Evolutionary conservation across 2,888 invertebrate species (phyloP), one percentile per base, ranked within the genome.

Genomic region (Azorinus chamasolen): DNA sequence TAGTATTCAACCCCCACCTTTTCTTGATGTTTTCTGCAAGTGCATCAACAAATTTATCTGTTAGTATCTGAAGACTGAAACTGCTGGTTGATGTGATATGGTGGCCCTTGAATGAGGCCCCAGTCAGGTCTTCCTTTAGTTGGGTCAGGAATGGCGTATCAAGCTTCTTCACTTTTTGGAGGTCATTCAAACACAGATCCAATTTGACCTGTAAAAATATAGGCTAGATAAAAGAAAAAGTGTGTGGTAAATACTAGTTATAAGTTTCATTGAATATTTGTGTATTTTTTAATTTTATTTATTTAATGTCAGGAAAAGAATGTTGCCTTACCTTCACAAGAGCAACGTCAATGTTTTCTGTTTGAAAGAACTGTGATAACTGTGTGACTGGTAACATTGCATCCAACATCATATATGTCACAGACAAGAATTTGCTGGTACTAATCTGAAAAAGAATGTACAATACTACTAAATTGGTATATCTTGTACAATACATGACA

Each of bases 281-380:
- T 32, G 4, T 32, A 32, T 32, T 32, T 6, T 10, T 32, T 32
- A 6, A 6, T 6, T 32, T 32, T 10, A 6, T 32, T 10, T 32
- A 32, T 32, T 32, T 32, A 6, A 32, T 10, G 10, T 32, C 4
- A 32, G 10, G 10, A 32, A 32, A 6, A 32, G 5, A 32, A 32
- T 6, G 4, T 4, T 32, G 10, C 10, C 4, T 4, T 64, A 70
- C 71, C 71, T 71, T 71, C 0, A 76, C 71, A 25, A 72, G 50
- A 27, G 74, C 81, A 20, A 77, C 64, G 63, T 80, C 72, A 25
- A 76, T 51, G 61, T 79, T 79, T 51, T 79, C 76, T 39, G 73
- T 74, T 43, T 81, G 77, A 32, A 81, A 71, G 54, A 77, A 77
- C 61, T 81, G 77, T 1, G 64, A 71, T 6, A 77, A 37, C 6